Conservation (phyloP, 64 coral and sea anemone species). For the Montipora foliosa region DNA sequence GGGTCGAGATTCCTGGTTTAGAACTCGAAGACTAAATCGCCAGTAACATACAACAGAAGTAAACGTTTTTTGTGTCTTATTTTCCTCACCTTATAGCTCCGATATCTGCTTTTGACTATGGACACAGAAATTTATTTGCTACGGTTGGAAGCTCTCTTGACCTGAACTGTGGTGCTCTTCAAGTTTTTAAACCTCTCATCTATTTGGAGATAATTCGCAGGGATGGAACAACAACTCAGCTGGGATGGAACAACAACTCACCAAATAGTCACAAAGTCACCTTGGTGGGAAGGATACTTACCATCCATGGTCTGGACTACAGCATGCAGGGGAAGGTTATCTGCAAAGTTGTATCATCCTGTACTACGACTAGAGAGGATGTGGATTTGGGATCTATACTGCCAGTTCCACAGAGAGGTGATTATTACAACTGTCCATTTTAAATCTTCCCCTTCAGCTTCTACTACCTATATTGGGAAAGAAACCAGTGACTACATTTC, state of each 20-base stretch:
- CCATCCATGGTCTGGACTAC: constrained; percentile 41
- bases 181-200: constrained; percentile 21
- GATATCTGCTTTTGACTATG: not conserved
- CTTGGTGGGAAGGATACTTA: constrained; percentile 12
- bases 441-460: no score
- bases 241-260: constrained; percentile 7
- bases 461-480: no score
- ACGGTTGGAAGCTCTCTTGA: constrained; percentile 64
- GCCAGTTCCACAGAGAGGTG: constrained; percentile 30
- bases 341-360: constrained; percentile 57
- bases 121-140: constrained; percentile 28
- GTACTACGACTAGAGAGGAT: constrained; percentile 21
- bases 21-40: no score
- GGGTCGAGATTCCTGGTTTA: no score
- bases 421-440: not conserved
- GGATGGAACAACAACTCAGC: constrained; percentile 4
- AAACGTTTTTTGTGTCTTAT: no score
- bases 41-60: no score
- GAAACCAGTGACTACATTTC: not conserved
- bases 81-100: constrained; percentile 20
- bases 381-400: constrained; percentile 23
- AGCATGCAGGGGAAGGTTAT: constrained; percentile 24
- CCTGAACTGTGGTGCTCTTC: constrained; percentile 37
- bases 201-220: constrained; percentile 46
- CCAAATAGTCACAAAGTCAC: constrained; percentile 41